Evolutionary conservation across 2,797 vertebrate genomes (phyloP).

Genomic region (Peromyscus nudipes): DNA sequence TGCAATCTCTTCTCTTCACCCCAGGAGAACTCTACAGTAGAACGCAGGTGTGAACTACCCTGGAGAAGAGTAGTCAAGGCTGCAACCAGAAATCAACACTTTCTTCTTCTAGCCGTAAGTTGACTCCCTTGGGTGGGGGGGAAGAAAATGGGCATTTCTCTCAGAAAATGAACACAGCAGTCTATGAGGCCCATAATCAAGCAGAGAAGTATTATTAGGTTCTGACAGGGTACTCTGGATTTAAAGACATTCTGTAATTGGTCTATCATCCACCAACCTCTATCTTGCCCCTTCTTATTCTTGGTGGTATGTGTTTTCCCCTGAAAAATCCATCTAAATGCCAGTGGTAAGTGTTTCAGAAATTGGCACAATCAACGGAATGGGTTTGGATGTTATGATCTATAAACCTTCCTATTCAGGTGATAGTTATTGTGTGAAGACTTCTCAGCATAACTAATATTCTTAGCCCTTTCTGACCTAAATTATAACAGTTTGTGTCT

Average conservation of each 20-base stretch:
- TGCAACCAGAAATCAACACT: constrained; percentile 45
- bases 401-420: not conserved
- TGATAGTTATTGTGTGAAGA: not conserved
- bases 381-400: not conserved
- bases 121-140: not conserved
- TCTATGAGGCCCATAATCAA: not conserved
- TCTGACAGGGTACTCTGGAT: not conserved
- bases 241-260: not conserved
- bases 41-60: not conserved
- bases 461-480: not conserved
- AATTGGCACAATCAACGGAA: not conserved
- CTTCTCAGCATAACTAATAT: not conserved
- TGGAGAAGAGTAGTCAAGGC: not conserved
- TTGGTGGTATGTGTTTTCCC: not conserved
- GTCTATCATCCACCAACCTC: not conserved
- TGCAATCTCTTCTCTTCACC: constrained; percentile 33
- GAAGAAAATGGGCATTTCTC: not conserved
- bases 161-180: constrained; percentile 16
- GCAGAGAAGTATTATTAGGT: not conserved
- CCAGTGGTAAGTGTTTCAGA: not conserved
- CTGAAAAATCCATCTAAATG: not conserved
- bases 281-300: not conserved
- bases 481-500: not conserved
- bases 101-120: constrained; percentile 12
- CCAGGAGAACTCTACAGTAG: constrained; percentile 54